Percentiles rank a stretch among this genome's conserved stretches.
phyloP scores from a whole-genome alignment of 1,140 invertebrate species.

The Hyles vespertilio region DNA sequence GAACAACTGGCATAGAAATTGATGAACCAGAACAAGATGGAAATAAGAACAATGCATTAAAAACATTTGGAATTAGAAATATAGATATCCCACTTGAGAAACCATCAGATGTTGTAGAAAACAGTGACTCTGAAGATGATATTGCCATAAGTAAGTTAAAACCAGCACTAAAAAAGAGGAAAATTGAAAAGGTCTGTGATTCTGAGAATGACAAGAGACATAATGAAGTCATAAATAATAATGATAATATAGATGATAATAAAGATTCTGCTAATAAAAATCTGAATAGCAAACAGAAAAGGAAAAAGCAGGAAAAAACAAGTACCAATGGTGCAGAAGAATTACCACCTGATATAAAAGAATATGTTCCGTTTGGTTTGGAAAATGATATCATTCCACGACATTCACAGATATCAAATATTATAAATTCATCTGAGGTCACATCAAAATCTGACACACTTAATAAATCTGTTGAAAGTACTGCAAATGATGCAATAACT shows the following conservation, averaged over 20 bases:
- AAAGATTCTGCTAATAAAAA: background rate
- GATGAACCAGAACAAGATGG: constrained; percentile 13
- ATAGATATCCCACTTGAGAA: constrained; percentile 47
- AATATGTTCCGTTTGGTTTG: constrained; percentile 62
- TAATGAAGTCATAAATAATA: constrained; percentile 17
- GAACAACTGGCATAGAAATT: constrained; percentile 40
- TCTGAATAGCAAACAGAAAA: background rate
- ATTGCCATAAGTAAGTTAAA: constrained; percentile 53
- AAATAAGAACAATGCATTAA: constrained; percentile 4
- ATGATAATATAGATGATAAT: constrained; percentile 2
- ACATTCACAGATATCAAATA: constrained; percentile 44
- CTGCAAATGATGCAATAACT: constrained; percentile 40
- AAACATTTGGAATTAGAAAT: constrained; percentile 64
- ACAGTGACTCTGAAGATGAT: constrained; percentile 79
- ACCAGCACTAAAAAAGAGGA: constrained; percentile 68
- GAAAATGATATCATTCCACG: constrained; percentile 48
- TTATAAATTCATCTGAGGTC: background rate
- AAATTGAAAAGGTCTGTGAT: constrained; percentile 28
- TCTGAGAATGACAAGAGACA: constrained; percentile 2
- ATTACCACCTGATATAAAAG: constrained; percentile 49
- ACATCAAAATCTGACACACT: constrained; percentile 9
- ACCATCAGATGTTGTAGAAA: constrained; percentile 77
- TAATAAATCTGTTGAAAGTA: constrained; percentile 11
- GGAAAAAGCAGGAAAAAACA: constrained; percentile 18
- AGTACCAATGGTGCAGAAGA: constrained; percentile 21